Conservation (phyloP, 2,888 invertebrate species). For the Gisinianus flammeolus region DNA sequence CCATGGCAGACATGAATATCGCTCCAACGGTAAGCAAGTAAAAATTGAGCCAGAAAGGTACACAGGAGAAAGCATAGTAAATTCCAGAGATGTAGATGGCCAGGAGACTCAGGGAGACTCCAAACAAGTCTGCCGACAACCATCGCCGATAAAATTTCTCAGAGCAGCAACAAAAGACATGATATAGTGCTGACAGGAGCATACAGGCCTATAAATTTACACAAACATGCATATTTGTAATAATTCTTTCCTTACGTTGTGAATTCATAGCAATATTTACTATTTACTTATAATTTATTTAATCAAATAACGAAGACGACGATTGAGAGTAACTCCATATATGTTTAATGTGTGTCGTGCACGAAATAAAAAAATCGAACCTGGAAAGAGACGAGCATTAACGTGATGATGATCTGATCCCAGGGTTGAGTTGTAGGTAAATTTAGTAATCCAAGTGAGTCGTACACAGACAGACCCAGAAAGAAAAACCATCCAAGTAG, state of each 20-base stretch:
- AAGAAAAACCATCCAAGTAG: slow-evolving; percentile 81
- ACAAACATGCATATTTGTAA: too few species aligned
- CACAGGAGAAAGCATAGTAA: slow-evolving; percentile 96
- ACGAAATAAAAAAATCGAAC: too few species aligned
- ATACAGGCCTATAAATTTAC: slow-evolving; percentile 80
- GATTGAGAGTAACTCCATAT: too few species aligned
- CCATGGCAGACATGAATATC: slow-evolving; percentile 81
- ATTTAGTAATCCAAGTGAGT: slow-evolving; percentile 75
- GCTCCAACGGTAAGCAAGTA: slow-evolving; percentile 81
- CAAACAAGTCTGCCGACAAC: slow-evolving; percentile 88
- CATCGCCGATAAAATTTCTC: slow-evolving; percentile 84
- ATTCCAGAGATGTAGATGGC: slow-evolving; percentile 95
- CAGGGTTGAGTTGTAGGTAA: slow-evolving; percentile 59
- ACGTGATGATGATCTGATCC: slow-evolving; percentile 84
- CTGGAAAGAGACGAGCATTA: slow-evolving; percentile 85
- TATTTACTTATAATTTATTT: too few species aligned
- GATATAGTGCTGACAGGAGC: slow-evolving; percentile 88
- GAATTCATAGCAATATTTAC: too few species aligned
- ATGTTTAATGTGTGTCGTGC: too few species aligned
- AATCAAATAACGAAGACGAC: too few species aligned
- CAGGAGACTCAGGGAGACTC: slow-evolving; percentile 88
- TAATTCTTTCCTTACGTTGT: too few species aligned
- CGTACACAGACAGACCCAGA: slow-evolving; percentile 81
- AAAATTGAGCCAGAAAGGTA: slow-evolving; percentile 77
- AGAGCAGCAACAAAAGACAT: slow-evolving; percentile 92